These are phyloP conservation scores for Pristionchus mayeri DNA, from an alignment of 2,888 invertebrate genomes.

Conservation along the genomic window DNA sequence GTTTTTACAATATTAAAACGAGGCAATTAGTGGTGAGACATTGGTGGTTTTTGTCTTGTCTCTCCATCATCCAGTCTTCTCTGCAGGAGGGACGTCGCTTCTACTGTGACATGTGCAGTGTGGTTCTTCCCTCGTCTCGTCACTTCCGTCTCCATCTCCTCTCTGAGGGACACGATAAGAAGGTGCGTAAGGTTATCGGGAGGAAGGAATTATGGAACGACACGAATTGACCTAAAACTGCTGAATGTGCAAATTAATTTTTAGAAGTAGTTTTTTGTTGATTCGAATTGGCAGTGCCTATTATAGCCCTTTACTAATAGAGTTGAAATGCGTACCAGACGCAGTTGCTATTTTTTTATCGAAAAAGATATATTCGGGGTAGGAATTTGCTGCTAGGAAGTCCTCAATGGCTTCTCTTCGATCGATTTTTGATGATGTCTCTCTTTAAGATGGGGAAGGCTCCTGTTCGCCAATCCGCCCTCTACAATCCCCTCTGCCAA, in stretches of 20 bases:
- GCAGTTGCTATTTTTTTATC: too few relatives aligned
- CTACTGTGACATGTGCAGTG: constrained; percentile 26
- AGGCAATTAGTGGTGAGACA: background rate
- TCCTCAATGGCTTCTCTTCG: too few relatives aligned
- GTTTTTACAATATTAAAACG: background rate
- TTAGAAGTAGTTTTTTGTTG: too few relatives aligned
- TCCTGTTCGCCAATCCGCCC: background rate
- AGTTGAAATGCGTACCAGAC: too few relatives aligned
- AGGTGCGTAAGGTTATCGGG: constrained; percentile 6
- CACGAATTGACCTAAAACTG: too few relatives aligned
- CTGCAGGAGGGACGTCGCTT: background rate
- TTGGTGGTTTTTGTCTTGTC: background rate
- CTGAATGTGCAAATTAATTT: too few relatives aligned
- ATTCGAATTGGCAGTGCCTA: too few relatives aligned
- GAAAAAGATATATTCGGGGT: too few relatives aligned
- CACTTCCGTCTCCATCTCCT: background rate
- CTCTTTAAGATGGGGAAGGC: constrained; percentile 4
- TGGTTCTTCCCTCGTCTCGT: background rate
- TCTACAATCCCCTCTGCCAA: constrained; percentile 29
- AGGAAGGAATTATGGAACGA: too few relatives aligned
- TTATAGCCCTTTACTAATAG: too few relatives aligned
- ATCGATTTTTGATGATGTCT: background rate
- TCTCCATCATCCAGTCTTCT: background rate
- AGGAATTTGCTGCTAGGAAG: too few relatives aligned
- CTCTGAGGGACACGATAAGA: constrained; percentile 29